Base-by-base conservation (phyloP, 2,797 vertebrate species). In the Chromobotia macracanthus region DNA sequence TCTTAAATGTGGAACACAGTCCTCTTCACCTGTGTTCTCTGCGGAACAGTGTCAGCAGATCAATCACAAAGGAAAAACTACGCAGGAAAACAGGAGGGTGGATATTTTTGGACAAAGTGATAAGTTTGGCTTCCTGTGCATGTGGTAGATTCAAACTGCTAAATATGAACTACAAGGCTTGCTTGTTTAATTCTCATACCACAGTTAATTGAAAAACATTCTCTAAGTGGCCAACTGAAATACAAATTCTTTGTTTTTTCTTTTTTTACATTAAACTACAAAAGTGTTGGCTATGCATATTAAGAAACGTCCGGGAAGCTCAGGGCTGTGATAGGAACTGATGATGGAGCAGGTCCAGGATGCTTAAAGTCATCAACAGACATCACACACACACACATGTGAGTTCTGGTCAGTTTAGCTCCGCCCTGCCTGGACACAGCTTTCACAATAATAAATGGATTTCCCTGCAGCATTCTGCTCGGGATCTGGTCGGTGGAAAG, bases 401-500 rank as follows among this genome's bases (percentile, higher is more conserved):
- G 65, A n/a, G 23, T 55, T 76, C 25, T 38, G 4, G 35, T 67
- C 12, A 23, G 61, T 68, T 67, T 51, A 67, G 28, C 53, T 80
- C 73, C 44, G 11, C 75, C 85, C 72, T 55, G 80, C 73, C 56
- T 79, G 31, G 79, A 71, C 70, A 83, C 73, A 66, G 67, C 84
- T 81, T 83, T 78, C 79, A 79, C 66, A 38, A 70, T 79, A 83
- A 86, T 81, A 76, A 83, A 87, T 87, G 82, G 60, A 77, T 79
- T 84, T 79, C 75, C 72, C 70, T 70, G 31, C 35, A 64, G 80
- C 77, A 25, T 61, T 72, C 84, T 79, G 85, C 78, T 75, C 80
- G 16, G 72, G 73, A 58, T 79, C 79, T 72, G 79, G 60, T 23
- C 80, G 61, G 72, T 88, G 88, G 89, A 91, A 88, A 84, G 25